Conservation (phyloP, 2,113 vertebrate species). For the Uria lomvia region DNA sequence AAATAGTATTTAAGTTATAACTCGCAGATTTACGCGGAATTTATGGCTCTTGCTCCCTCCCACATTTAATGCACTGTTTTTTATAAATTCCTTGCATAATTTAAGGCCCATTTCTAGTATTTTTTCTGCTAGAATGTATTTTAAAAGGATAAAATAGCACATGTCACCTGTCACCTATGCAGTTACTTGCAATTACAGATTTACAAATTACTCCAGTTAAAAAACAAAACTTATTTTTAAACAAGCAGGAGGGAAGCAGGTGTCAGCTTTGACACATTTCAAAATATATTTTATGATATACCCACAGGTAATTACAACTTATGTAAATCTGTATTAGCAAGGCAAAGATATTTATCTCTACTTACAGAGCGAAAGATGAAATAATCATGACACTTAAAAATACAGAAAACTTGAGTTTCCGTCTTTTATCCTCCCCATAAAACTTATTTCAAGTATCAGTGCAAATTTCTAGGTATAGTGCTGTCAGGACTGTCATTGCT, state of each 20-base stretch:
- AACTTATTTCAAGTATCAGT: neutral
- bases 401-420: neutral
- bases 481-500: neutral
- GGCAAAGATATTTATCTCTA: neutral
- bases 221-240: neutral
- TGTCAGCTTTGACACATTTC: neutral
- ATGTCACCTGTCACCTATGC: neutral
- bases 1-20: neutral
- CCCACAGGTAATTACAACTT: neutral
- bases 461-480: neutral
- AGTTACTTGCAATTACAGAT: neutral
- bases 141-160: neutral
- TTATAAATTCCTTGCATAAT: neutral
- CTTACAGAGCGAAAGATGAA: neutral
- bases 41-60: neutral
- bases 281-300: neutral
- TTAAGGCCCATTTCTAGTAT: neutral
- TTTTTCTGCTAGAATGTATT: neutral
- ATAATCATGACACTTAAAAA: neutral
- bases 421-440: neutral
- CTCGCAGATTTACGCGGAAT: neutral
- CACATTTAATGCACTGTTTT: neutral
- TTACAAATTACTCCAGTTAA: neutral
- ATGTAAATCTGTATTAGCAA: neutral
- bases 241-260: neutral